Evolutionary conservation across 2,888 invertebrate species (phyloP), one percentile per base, ranked within the genome.

Genomic region (Cantharis flavilabris): DNA sequence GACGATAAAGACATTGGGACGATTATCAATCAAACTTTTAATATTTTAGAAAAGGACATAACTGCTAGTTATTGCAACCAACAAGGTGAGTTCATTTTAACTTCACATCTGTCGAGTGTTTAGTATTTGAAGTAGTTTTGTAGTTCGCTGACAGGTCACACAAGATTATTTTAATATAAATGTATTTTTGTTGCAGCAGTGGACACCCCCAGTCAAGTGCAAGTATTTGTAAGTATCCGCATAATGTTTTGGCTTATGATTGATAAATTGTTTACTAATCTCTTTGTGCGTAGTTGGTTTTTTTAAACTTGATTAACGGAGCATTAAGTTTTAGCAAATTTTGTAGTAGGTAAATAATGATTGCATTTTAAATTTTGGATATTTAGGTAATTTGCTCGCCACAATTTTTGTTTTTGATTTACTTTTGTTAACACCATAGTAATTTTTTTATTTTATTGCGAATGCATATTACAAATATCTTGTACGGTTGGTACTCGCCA

Each of bases 1-100:
- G 73, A 18, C 10, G 70, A 82, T 80, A 70, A 82, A 83, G 87
- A 87, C 80, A 85, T 86, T 70, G 82, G 85, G 9, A 84, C 84
- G 4, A 86, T 87, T 74, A 88, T 88, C 73, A 87, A 87, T 82
- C 85, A 85, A 62, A 86, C 87, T 16, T 88, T 86, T 76, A 86
- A 86, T 76, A 86, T 83, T 62, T 81, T 87, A 77, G 86, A 87
- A 81, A 85, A 85, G 28, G 85, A 85, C 63, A 82, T 86, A 75
- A 84, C 84, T 70, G 83, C 82, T 74, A 83, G 84, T 30, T 83
- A 84, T 80, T 83, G 83, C 33, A 82, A 83, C 33, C 83, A 83
- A 69, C 81, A 81, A 81, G 84, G 85, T 85, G 70, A 81, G 82
- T 82, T 18, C 9, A 10, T 18, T 64, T 20, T 20, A 14, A 18